phyloP scores from a whole-genome alignment of 2,888 invertebrate species.

The Thereva nobilitata region DNA sequence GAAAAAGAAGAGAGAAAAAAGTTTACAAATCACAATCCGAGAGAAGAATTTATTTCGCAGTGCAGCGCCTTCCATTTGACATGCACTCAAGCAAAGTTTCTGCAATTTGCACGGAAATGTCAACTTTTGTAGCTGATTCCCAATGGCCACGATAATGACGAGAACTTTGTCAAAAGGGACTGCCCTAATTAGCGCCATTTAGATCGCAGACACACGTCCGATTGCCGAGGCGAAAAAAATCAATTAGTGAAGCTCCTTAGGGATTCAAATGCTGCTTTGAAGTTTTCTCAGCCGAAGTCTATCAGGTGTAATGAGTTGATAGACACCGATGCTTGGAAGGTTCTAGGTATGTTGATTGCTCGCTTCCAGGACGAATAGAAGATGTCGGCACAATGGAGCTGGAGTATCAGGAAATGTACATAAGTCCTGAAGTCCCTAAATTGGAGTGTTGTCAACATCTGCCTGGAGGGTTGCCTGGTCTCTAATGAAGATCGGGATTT shows the following conservation, averaged over 20 bases:
- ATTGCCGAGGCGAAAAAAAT: background rate
- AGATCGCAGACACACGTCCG: slow-evolving; percentile 10
- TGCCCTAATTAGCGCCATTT: slow-evolving; percentile 24
- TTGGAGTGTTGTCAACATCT: too few species aligned
- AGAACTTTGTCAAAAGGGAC: slow-evolving; percentile 11
- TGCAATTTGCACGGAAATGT: slow-evolving; percentile 23
- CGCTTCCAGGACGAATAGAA: background rate
- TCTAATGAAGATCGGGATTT: slow-evolving; percentile 26
- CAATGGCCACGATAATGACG: slow-evolving; percentile 1
- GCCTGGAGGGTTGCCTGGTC: background rate
- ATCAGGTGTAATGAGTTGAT: background rate
- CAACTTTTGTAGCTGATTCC: slow-evolving; percentile 22
- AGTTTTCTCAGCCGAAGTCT: background rate
- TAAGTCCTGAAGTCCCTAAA: too few species aligned
- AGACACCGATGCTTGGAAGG: slow-evolving; percentile 7
- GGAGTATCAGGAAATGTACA: too few species aligned
- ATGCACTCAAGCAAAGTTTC: slow-evolving; percentile 19
- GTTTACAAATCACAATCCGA: too few species aligned
- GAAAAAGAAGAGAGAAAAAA: too few species aligned
- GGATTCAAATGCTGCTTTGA: slow-evolving; percentile 8
- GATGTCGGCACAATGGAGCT: too few species aligned
- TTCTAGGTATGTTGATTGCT: slow-evolving; percentile 1
- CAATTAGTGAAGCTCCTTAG: slow-evolving; percentile 10
- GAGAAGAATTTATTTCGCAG: too few species aligned
- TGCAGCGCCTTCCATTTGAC: background rate